phyloP scores from a whole-genome alignment of 2,797 vertebrate species.

The Amblyraja radiata region DNA sequence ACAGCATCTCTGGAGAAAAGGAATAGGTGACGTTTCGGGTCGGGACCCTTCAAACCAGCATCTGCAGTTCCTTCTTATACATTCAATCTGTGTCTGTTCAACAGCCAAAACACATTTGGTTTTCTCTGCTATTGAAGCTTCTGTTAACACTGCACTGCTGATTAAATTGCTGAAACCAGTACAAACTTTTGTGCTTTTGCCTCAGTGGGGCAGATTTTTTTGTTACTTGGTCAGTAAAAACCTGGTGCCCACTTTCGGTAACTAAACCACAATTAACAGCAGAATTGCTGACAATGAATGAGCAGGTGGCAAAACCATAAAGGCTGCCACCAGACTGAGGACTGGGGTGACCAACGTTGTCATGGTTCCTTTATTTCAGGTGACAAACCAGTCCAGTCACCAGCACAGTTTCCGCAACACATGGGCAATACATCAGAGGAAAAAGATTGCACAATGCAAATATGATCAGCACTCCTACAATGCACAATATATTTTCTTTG shows the following conservation, averaged over 20 bases:
- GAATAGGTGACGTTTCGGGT: no score
- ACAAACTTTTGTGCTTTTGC: neutral
- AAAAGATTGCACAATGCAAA: neutral
- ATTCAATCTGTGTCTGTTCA: neutral
- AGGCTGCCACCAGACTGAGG: neutral
- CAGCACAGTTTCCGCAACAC: neutral
- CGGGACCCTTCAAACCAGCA: no score
- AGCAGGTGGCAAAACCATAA: neutral
- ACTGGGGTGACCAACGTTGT: neutral
- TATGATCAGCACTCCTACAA: neutral
- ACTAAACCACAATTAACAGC: neutral
- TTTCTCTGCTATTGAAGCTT: neutral
- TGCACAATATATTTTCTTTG: neutral
- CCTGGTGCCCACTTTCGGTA: neutral
- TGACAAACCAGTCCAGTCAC: neutral
- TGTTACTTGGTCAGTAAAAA: neutral
- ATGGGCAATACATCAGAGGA: neutral
- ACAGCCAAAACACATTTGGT: neutral
- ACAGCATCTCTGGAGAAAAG: no score
- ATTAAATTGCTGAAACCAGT: neutral
- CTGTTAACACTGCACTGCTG: neutral
- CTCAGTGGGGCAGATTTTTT: neutral
- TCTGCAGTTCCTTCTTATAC: no score
- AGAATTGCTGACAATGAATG: neutral
- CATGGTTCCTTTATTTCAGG: neutral